Conservation (phyloP, 2,113 vertebrate species). For the Axis porcinus region DNA sequence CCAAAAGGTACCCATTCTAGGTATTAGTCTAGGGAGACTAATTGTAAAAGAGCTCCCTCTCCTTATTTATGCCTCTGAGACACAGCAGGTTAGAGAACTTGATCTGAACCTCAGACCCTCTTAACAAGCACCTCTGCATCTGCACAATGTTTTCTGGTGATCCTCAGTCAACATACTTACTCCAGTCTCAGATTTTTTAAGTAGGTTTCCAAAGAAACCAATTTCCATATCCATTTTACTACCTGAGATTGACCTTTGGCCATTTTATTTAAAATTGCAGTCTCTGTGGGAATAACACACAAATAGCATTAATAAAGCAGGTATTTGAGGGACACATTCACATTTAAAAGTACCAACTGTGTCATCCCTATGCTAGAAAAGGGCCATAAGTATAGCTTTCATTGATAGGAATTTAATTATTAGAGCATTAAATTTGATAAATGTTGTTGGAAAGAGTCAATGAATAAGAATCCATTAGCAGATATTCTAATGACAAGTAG, state of each 20-base stretch:
- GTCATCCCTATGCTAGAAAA: neutral
- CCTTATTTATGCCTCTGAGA: neutral
- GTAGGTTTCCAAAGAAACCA: neutral
- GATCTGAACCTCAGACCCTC: neutral
- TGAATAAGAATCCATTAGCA: neutral
- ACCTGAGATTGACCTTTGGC: neutral
- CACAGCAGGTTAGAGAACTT: neutral
- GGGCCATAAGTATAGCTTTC: neutral
- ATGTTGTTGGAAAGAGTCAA: neutral
- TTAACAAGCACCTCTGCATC: neutral
- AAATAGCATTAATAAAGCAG: neutral
- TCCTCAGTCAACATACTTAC: neutral
- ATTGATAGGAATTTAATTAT: neutral
- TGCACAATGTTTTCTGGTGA: neutral
- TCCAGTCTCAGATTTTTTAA: neutral
- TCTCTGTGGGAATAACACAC: neutral
- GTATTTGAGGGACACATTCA: neutral
- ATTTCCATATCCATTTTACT: neutral
- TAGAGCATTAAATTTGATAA: neutral
- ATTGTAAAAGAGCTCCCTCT: neutral
- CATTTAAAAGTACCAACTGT: neutral
- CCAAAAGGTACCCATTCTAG: neutral
- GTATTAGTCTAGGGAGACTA: neutral
- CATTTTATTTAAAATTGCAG: neutral
- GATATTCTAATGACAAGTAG: neutral